Evolutionary conservation across 2,113 vertebrate genomes (phyloP).

Genomic region (Hipposideros armiger): DNA sequence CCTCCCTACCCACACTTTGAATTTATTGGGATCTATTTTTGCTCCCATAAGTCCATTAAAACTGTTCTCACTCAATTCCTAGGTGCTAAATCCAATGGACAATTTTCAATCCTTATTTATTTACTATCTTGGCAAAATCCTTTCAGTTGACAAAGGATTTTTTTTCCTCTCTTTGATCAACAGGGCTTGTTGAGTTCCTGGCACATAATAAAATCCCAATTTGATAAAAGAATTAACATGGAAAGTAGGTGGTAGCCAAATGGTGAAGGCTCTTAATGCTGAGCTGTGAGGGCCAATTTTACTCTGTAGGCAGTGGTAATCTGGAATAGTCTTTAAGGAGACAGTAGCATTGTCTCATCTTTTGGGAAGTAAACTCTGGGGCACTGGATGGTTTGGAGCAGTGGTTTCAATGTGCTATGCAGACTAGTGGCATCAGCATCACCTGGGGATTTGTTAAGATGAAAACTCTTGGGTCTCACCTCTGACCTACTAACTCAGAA

Average conservation of each 20-base stretch:
- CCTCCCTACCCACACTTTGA: background rate
- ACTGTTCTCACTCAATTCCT: background rate
- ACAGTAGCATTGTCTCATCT: background rate
- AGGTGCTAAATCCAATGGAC: background rate
- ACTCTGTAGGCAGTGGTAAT: background rate
- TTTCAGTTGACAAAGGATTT: background rate
- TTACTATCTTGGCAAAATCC: background rate
- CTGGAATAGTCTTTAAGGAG: background rate
- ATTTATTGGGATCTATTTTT: background rate
- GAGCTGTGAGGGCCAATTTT: background rate
- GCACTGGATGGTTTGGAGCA: background rate
- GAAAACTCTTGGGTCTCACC: background rate
- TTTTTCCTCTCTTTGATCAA: background rate
- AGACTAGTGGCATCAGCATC: background rate
- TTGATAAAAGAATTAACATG: background rate
- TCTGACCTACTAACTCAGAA: background rate
- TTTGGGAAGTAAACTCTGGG: background rate
- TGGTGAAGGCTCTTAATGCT: background rate
- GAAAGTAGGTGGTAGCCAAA: conserved; percentile 3
- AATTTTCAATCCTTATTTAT: background rate
- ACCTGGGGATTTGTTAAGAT: background rate
- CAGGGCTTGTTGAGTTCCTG: background rate
- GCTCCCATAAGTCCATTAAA: background rate
- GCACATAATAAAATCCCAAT: background rate
- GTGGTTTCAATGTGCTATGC: background rate